Base-by-base conservation (phyloP, 2,797 vertebrate genomes). In the Takifugu ocellatus region DNA sequence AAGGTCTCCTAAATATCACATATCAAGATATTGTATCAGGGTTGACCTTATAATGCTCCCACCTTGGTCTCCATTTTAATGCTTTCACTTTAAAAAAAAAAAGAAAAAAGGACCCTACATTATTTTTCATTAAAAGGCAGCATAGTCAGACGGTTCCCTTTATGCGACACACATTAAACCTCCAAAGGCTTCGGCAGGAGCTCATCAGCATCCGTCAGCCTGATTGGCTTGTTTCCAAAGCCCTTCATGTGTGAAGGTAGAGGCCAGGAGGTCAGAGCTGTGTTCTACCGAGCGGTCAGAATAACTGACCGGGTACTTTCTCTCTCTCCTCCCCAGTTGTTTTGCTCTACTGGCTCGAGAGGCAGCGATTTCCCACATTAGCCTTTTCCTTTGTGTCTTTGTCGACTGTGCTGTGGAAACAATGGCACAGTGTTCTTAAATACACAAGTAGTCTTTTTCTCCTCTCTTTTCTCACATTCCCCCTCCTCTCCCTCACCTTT, bases 1-100 rank as follows among this genome's bases (percentile, higher is more conserved):
- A 88, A 85, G 82, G 83, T 86, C 83, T 84, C 60, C 69, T 51
- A 87, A 86, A 88, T 86, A 84, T 78, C 81, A 86, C 73, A 72
- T 73, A 80, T 83, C 82, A 75, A 74, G 74, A 66, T 64, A 75
- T 77, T 67, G 68, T 65, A 77, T 85, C 79, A 72, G 69, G 57
- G 66, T 72, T 87, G 85, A 88, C 82, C 87, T 88, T 89, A 76
- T 74, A 56, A 53, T 54, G 58, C 70, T 75, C 67, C 69, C 63
- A 33, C 53, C 55, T 44, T 25, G 1, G 49, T 53, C 70, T 75
- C 63, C 33, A 60, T 75, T 68, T 55, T 58, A 71, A 75, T 61
- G 48, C 70, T 45, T 63, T 73, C 67, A 66, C 76, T 80, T 85
- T 87, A 43, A 43, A 43, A 43, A 43, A 43, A 43, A 43, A 43